Conservation (phyloP, 2,888 invertebrate genomes). For the Eupelmus urozonus region DNA sequence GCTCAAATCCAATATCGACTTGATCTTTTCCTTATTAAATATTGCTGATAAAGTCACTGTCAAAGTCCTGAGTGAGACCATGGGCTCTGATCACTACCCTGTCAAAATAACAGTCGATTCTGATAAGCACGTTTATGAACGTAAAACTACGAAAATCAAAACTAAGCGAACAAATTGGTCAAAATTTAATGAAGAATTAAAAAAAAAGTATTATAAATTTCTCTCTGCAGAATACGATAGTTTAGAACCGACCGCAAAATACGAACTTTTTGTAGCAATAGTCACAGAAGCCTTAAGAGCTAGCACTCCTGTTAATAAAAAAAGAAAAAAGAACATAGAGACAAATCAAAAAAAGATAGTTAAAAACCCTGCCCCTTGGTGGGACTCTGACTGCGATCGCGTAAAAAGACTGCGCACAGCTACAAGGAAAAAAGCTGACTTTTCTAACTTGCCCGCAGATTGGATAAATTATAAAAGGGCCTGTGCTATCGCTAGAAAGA, state of each 20-base stretch:
- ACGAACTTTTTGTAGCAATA: neutral
- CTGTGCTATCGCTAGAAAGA: conserved; percentile 40
- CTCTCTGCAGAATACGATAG: neutral
- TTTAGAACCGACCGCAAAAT: neutral
- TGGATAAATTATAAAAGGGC: conserved; percentile 54
- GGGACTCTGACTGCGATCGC: conserved; percentile 51
- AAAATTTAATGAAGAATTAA: neutral
- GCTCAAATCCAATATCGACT: neutral
- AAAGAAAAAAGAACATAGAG: too few relatives aligned
- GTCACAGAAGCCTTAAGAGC: neutral
- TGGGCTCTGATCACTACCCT: conserved; percentile 18
- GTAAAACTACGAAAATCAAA: conserved; percentile 23
- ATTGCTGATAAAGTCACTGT: conserved; percentile 12
- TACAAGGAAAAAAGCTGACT: conserved; percentile 50
- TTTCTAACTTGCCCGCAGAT: too few relatives aligned
- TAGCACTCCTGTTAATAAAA: too few relatives aligned
- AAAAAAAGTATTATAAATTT: neutral
- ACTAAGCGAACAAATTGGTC: conserved; percentile 9
- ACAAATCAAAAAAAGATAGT: conserved; percentile 1
- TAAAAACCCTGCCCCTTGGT: conserved; percentile 51
- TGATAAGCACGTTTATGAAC: neutral
- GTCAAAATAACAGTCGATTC: neutral
- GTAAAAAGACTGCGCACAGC: conserved; percentile 48
- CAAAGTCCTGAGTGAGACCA: neutral
- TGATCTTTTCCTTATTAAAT: neutral